A percentile compares a stretch with the other conserved stretches of the same genome.
Conservation (phyloP, 2,888 invertebrate species). For the Leptopterna dolabrata region DNA sequence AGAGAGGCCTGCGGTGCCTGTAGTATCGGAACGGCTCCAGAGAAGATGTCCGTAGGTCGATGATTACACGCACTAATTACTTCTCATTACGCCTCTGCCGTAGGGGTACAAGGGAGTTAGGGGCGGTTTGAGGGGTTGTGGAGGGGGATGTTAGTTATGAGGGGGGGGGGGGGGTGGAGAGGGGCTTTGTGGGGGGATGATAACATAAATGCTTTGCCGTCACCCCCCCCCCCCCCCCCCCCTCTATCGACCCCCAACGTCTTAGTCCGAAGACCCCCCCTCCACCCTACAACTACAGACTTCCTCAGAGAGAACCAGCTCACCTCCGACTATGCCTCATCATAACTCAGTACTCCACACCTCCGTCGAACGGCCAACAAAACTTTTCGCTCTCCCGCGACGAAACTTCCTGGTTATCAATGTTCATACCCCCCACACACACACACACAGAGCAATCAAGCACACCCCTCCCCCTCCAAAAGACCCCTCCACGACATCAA, state of each 20-base stretch:
- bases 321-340: background rate
- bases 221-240: too few relatives aligned
- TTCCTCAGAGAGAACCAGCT: background rate
- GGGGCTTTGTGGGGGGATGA: background rate
- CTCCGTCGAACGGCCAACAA: background rate
- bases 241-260: too few relatives aligned
- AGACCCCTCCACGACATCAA: too few relatives aligned
- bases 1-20: too few relatives aligned
- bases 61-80: background rate
- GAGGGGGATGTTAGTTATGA: too few relatives aligned
- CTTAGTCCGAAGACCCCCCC: background rate
- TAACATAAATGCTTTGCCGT: background rate
- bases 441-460: too few relatives aligned
- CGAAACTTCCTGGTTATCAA: background rate
- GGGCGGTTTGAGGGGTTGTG: background rate
- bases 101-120: background rate
- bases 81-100: background rate
- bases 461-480: too few relatives aligned
- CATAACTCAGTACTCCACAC: background rate
- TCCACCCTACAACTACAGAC: background rate
- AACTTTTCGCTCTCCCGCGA: background rate
- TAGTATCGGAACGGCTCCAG: background rate
- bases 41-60: background rate
- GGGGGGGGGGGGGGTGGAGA: background rate
- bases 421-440: background rate